Conservation (phyloP, 2,797 vertebrate genomes). For the Vipera ursinii region DNA sequence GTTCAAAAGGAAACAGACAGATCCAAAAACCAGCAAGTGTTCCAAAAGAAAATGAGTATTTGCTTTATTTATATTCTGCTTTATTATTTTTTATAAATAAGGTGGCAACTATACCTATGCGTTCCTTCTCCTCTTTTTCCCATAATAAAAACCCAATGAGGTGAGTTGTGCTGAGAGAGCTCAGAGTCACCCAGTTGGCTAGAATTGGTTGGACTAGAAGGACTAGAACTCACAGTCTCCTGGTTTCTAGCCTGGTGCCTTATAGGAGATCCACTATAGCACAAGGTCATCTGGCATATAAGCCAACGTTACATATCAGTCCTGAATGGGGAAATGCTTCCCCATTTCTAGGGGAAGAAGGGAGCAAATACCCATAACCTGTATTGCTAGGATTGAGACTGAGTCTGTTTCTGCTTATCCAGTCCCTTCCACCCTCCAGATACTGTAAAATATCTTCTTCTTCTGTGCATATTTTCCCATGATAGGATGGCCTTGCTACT, state of each 20-base stretch:
- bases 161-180: too few relatives aligned
- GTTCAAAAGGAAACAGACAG: not conserved
- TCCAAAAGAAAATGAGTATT: not conserved
- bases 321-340: not conserved
- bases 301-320: not conserved
- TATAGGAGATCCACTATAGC: not conserved
- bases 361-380: not conserved
- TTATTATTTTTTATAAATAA: too few relatives aligned
- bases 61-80: too few relatives aligned
- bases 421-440: not conserved
- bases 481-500: not conserved
- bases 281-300: not conserved
- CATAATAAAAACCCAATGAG: too few relatives aligned
- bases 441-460: not conserved
- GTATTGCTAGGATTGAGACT: not conserved
- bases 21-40: not conserved
- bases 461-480: not conserved
- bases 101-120: too few relatives aligned
- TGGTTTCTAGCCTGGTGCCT: too few relatives aligned
- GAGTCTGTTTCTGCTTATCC: not conserved
- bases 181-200: too few relatives aligned
- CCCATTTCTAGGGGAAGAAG: not conserved
- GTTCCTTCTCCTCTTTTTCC: too few relatives aligned
- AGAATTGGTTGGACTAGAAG: too few relatives aligned
- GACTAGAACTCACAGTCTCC: too few relatives aligned